phyloP scores from a whole-genome alignment of 1,140 invertebrate species.

The Heliconius eleuchia region DNA sequence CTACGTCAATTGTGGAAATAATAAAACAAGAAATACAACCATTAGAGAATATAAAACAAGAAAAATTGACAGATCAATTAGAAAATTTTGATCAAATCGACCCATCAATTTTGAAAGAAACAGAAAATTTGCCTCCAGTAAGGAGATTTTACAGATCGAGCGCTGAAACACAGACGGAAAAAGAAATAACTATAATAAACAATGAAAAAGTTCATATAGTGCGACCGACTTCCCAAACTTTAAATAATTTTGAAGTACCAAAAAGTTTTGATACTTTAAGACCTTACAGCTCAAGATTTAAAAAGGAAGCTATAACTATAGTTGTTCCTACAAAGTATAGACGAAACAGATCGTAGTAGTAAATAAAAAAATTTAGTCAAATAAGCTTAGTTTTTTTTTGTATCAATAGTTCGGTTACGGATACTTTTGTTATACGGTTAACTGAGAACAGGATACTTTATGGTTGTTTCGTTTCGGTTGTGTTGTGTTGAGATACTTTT shows the following conservation, averaged over 20 bases:
- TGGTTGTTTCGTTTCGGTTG: conserved; percentile 9
- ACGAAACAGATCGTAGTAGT: conserved; percentile 58
- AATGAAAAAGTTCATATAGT: conserved; percentile 72
- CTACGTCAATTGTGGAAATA: conserved; percentile 49
- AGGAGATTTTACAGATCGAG: conserved; percentile 72
- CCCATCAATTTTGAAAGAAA: conserved; percentile 44
- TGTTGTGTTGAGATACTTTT: background rate
- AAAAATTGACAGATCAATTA: conserved; percentile 61
- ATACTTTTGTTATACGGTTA: conserved; percentile 18
- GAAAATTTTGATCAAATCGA: conserved; percentile 55
- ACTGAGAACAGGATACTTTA: conserved; percentile 4
- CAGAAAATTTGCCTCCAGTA: conserved; percentile 50
- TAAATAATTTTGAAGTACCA: background rate
- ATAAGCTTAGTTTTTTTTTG: conserved; percentile 33
- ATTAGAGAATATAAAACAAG: conserved; percentile 44
- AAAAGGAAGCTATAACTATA: conserved; percentile 52
- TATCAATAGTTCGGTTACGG: conserved; percentile 21
- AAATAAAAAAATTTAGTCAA: conserved; percentile 57
- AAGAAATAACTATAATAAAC: conserved; percentile 62
- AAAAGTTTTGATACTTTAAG: conserved; percentile 8
- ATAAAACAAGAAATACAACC: conserved; percentile 61
- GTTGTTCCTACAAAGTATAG: conserved; percentile 50
- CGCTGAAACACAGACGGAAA: conserved; percentile 54
- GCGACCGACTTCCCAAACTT: conserved; percentile 48
- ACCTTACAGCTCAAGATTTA: conserved; percentile 44